A percentile compares a stretch with the other conserved stretches of the same genome.
Evolutionary conservation across 30 jellyfish, hydroid and myxozoan genomes (phyloP).

Genomic region (Aurelia coerulea): DNA sequence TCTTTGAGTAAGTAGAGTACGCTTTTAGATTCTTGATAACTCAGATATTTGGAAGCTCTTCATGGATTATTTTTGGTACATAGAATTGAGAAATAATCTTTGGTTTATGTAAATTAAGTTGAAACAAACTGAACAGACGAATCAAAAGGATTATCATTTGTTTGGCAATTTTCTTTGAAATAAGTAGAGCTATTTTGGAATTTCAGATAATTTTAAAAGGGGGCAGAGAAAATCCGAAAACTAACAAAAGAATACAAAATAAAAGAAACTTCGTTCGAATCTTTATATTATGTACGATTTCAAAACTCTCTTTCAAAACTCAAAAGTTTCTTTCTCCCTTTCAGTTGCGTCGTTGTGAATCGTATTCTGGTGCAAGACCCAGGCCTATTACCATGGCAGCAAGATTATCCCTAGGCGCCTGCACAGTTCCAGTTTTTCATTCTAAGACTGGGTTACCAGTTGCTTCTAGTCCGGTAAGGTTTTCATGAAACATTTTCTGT

Average conservation of each 20-base stretch:
- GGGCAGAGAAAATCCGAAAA: no score
- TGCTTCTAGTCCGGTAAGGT: constrained; percentile 93
- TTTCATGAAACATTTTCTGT: no score
- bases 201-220: neutral
- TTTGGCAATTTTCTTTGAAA: neutral
- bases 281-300: no score
- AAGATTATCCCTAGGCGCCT: constrained; percentile 59
- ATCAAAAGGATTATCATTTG: neutral
- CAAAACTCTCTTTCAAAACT: no score
- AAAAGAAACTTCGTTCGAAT: no score
- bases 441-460: constrained; percentile 88
- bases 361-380: constrained; percentile 57
- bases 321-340: neutral
- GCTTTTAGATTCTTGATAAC: no score
- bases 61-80: no score
- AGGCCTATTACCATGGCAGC: constrained; percentile 67
- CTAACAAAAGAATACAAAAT: no score
- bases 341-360: constrained; percentile 48
- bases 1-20: no score
- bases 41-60: no score
- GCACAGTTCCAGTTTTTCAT: constrained; percentile 86
- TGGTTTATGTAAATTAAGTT: no score
- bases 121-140: neutral
- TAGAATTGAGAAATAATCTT: no score
- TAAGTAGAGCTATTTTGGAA: neutral